These are phyloP conservation scores for Engystomops pustulosus DNA, from an alignment of 2,113 vertebrate species.

Conservation along the genomic window DNA sequence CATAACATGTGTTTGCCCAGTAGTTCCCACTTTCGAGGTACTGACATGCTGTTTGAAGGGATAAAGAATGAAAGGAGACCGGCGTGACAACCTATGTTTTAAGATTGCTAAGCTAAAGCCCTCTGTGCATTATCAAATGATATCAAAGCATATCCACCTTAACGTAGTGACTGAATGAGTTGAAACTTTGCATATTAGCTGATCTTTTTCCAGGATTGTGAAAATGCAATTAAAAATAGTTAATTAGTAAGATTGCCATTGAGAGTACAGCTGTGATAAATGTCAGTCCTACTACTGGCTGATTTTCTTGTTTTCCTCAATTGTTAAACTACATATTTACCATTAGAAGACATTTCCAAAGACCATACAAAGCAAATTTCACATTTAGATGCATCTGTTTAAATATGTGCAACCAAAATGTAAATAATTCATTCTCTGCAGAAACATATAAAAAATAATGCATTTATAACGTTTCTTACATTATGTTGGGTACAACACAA, in stretches of 20 bases:
- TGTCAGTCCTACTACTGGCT: conserved; percentile 51
- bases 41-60: conserved; percentile 53
- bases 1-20: conserved; percentile 59
- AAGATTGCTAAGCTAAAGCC: conserved; percentile 48
- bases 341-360: conserved; percentile 47
- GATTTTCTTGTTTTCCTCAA: conserved; percentile 43
- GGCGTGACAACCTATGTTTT: conserved; percentile 57
- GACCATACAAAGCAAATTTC: conserved; percentile 45
- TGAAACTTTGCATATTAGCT: conserved; percentile 54
- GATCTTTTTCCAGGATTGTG: conserved; percentile 49
- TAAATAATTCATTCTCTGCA: background rate
- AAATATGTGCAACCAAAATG: conserved; percentile 35
- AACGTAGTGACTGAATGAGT: conserved; percentile 45
- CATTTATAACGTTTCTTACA: background rate
- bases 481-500: too few species aligned
- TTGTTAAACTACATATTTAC: conserved; percentile 53
- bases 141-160: conserved; percentile 56
- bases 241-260: conserved; percentile 57
- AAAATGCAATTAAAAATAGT: conserved; percentile 60
- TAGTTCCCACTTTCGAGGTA: conserved; percentile 42
- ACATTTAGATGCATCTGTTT: conserved; percentile 52
- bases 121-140: conserved; percentile 44
- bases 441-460: background rate
- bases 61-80: conserved; percentile 46
- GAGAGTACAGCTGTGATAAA: conserved; percentile 59